Evolutionary conservation across 2,797 vertebrate genomes (phyloP).

Genomic region (Dendrocincla fuliginosa): DNA sequence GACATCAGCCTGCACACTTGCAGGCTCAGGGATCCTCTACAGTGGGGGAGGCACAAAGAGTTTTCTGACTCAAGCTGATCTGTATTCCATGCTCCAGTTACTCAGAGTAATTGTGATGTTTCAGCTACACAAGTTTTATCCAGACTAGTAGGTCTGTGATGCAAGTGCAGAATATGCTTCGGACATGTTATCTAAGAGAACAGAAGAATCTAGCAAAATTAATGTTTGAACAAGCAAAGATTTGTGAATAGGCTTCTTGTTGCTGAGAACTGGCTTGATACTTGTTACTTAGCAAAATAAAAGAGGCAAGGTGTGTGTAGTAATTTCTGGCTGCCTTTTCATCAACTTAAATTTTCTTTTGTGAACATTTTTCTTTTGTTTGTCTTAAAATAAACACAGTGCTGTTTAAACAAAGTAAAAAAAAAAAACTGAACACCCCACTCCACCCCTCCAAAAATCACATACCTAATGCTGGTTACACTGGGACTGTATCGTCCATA

Average conservation of each 20-base stretch:
- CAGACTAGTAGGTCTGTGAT: background rate
- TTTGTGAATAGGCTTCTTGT: background rate
- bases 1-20: constrained; percentile 59
- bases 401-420: background rate
- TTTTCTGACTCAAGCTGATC: constrained; percentile 52
- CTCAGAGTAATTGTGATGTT: constrained; percentile 21
- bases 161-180: background rate
- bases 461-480: background rate
- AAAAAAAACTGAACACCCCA: background rate
- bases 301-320: background rate
- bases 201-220: background rate
- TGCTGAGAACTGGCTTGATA: background rate
- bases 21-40: constrained; percentile 43
- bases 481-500: background rate
- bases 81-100: constrained; percentile 54
- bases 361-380: background rate
- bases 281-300: background rate
- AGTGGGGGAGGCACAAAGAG: constrained; percentile 58
- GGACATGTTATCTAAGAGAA: background rate
- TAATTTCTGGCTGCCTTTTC: background rate
- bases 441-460: background rate
- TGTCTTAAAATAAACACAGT: background rate
- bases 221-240: background rate
- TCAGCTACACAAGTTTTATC: background rate
- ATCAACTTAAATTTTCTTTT: background rate